Percentiles rank a stretch among this genome's conserved stretches.
These are phyloP conservation scores for Sardina pilchardus DNA, from an alignment of 2,113 vertebrate species.

Conservation along the genomic window DNA sequence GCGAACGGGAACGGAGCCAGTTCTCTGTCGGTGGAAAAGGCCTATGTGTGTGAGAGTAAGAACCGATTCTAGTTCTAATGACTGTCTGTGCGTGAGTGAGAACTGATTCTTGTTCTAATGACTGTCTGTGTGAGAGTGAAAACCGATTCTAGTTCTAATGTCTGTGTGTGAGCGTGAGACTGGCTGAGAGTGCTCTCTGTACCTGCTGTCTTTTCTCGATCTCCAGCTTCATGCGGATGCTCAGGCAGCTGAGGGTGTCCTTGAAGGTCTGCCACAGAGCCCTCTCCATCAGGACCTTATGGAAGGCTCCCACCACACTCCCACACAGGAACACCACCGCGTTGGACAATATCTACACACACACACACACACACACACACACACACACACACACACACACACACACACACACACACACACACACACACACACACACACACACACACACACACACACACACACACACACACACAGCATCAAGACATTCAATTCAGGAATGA, in stretches of 20 bases:
- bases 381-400: background rate
- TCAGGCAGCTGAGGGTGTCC: conserved; percentile 86
- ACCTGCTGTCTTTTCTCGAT: conserved; percentile 97
- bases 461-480: background rate
- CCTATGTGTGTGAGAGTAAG: too few relatives aligned
- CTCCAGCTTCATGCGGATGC: conserved; percentile 91
- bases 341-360: conserved; percentile 84
- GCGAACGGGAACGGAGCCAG: too few relatives aligned
- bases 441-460: background rate
- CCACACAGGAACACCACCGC: conserved; percentile 86
- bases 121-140: background rate
- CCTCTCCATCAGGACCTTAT: conserved; percentile 92
- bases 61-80: too few relatives aligned
- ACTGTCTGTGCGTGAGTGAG: too few relatives aligned
- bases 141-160: too few relatives aligned
- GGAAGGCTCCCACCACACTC: conserved; percentile 86
- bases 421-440: background rate
- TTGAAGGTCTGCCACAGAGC: conserved; percentile 87
- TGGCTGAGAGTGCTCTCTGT: conserved; percentile 30
- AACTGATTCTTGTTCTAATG: too few relatives aligned
- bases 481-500: background rate
- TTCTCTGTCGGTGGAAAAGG: too few relatives aligned
- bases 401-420: background rate
- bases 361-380: background rate
- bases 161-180: background rate